Evolutionary conservation across 2,113 vertebrate genomes (phyloP).

Genomic region (Lepisosteus oculatus): DNA sequence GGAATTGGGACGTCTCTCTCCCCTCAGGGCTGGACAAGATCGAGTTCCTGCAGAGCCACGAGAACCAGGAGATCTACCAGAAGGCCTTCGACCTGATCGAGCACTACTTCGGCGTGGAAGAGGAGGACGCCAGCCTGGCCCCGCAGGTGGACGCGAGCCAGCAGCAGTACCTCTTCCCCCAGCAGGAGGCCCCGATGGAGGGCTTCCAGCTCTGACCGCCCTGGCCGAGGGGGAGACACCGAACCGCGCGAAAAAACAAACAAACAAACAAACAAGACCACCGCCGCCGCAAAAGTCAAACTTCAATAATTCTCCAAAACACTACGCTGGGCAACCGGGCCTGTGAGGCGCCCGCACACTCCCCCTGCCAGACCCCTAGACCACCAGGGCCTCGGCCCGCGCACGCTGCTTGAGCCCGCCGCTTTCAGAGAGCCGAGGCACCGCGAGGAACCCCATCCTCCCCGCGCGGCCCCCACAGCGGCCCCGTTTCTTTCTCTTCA

Average conservation of each 20-base stretch:
- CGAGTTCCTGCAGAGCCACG: conserved; percentile 96
- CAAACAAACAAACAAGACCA: conserved; percentile 27
- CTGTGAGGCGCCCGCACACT: not conserved
- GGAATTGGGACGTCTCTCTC: not conserved
- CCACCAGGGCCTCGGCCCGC: not conserved
- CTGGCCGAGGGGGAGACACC: not conserved
- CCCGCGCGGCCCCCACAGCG: not conserved
- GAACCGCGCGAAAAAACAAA: conserved; percentile 5
- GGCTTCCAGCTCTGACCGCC: conserved; percentile 91
- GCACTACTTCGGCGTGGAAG: conserved; percentile 95
- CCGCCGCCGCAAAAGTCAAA: not conserved
- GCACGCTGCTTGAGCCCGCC: not conserved
- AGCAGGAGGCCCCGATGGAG: conserved; percentile 94
- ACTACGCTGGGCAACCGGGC: not conserved
- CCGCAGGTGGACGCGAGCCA: conserved; percentile 91
- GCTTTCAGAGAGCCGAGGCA: not conserved
- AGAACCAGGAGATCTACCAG: conserved; percentile 99
- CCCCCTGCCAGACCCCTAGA: not conserved
- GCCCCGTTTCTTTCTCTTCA: not conserved
- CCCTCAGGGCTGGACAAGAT: conserved; percentile 90
- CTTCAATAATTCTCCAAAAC: not conserved
- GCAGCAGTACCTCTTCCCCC: conserved; percentile 96
- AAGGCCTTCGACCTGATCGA: conserved; percentile 96
- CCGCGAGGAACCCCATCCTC: too few species aligned
- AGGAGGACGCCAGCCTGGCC: conserved; percentile 80